Evolutionary conservation across 2,113 vertebrate species (phyloP).

Genomic region (Struthio camelus): DNA sequence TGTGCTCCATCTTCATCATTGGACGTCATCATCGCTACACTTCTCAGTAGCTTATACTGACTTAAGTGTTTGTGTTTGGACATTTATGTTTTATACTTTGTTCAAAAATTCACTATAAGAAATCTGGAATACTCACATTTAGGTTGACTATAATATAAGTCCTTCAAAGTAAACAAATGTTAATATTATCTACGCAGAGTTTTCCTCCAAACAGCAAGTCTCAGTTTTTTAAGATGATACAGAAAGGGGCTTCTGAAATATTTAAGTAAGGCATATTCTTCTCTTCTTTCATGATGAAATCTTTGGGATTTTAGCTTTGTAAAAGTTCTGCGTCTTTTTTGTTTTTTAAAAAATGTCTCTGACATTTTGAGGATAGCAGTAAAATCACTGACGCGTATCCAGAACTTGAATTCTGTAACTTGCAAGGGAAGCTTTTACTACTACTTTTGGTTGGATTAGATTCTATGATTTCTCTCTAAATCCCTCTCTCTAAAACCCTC

Average conservation of each 20-base stretch:
- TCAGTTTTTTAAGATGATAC: neutral
- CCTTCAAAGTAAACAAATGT: neutral
- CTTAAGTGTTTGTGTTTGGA: neutral
- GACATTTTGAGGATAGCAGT: neutral
- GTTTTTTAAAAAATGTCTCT: neutral
- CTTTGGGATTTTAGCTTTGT: neutral
- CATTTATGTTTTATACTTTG: neutral
- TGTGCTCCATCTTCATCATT: neutral
- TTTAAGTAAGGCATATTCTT: neutral
- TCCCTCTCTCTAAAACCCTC: neutral
- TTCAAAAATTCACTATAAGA: neutral
- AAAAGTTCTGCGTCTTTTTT: neutral
- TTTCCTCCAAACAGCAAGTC: neutral
- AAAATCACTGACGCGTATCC: neutral
- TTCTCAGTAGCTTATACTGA: neutral
- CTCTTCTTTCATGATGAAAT: neutral
- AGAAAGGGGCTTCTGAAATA: too few species aligned
- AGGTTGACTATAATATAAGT: neutral
- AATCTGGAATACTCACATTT: neutral
- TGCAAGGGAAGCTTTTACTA: neutral
- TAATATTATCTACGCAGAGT: neutral
- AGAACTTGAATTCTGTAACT: neutral
- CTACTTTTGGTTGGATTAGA: neutral
- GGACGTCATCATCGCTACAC: neutral
- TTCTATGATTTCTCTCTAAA: neutral